phyloP scores from a whole-genome alignment of 1,140 invertebrate species.

The Drosophila nannoptera region DNA sequence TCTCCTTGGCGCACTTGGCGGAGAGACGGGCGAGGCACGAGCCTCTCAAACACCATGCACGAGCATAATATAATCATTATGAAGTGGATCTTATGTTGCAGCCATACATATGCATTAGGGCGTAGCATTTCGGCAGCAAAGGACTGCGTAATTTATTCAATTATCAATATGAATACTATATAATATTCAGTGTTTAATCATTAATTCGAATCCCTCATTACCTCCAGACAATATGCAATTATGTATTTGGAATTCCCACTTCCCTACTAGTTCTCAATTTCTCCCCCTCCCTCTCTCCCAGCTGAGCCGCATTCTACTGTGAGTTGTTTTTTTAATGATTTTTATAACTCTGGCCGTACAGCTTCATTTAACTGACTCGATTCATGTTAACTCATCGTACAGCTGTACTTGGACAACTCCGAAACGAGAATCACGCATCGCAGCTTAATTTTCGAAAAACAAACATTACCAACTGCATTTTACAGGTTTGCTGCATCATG shows the following conservation, averaged over 20 bases:
- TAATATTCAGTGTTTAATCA: too few relatives aligned
- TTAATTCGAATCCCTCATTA: too few relatives aligned
- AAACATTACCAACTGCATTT: conserved; percentile 41
- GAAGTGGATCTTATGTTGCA: too few relatives aligned
- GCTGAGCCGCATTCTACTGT: conserved; percentile 1
- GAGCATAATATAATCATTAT: too few relatives aligned
- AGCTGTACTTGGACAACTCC: conserved; percentile 49
- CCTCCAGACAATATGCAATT: too few relatives aligned
- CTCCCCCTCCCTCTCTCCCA: neutral
- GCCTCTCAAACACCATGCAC: too few relatives aligned
- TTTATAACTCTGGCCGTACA: conserved; percentile 29
- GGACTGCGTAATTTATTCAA: too few relatives aligned
- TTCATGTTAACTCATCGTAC: conserved; percentile 64
- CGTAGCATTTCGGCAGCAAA: too few relatives aligned
- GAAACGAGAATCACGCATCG: conserved; percentile 30
- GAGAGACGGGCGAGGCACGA: neutral
- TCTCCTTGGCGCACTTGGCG: neutral
- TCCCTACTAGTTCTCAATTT: too few relatives aligned
- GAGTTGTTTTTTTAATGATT: conserved; percentile 20
- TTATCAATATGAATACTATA: too few relatives aligned
- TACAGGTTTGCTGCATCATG: conserved; percentile 66
- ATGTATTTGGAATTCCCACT: too few relatives aligned
- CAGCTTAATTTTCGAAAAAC: conserved; percentile 31
- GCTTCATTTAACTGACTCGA: conserved; percentile 63
- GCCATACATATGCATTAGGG: too few relatives aligned